A percentile compares a stretch with the other conserved stretches of the same genome.
These are phyloP conservation scores for Trinectes maculatus DNA, from an alignment of 2,113 vertebrate genomes.

Conservation along the genomic window DNA sequence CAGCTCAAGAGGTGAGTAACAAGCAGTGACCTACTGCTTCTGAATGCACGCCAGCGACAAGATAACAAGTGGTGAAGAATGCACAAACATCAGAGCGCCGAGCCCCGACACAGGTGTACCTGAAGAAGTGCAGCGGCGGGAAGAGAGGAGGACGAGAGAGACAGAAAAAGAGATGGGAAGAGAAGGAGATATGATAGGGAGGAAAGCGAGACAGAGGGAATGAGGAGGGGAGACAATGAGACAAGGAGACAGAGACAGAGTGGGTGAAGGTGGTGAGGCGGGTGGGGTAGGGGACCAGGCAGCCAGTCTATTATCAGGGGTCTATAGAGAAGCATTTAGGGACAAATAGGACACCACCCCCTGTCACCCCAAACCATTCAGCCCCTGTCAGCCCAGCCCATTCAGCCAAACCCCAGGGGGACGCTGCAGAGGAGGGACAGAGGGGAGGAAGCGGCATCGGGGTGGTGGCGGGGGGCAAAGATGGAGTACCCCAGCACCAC, in stretches of 20 bases:
- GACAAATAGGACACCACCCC: constrained; percentile 83
- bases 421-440: constrained; percentile 39
- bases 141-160: constrained; percentile 54
- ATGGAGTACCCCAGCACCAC: constrained; percentile 78
- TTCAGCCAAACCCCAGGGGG: constrained; percentile 81
- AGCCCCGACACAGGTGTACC: neutral
- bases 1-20: constrained; percentile 62
- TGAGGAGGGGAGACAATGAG: constrained; percentile 67
- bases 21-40: constrained; percentile 59
- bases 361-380: constrained; percentile 80
- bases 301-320: constrained; percentile 93
- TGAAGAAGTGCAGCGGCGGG: constrained; percentile 17
- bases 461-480: constrained; percentile 61
- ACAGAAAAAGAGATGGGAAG: constrained; percentile 76
- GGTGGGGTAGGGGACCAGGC: constrained; percentile 84
- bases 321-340: constrained; percentile 91
- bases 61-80: constrained; percentile 44
- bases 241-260: constrained; percentile 81
- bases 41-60: constrained; percentile 13
- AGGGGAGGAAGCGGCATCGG: constrained; percentile 34
- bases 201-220: constrained; percentile 78
- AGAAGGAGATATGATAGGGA: constrained; percentile 81
- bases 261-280: constrained; percentile 62
- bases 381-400: constrained; percentile 75
- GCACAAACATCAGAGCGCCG: constrained; percentile 25